phyloP scores from a whole-genome alignment of 2,888 invertebrate species.

The Girardia tigrina region DNA sequence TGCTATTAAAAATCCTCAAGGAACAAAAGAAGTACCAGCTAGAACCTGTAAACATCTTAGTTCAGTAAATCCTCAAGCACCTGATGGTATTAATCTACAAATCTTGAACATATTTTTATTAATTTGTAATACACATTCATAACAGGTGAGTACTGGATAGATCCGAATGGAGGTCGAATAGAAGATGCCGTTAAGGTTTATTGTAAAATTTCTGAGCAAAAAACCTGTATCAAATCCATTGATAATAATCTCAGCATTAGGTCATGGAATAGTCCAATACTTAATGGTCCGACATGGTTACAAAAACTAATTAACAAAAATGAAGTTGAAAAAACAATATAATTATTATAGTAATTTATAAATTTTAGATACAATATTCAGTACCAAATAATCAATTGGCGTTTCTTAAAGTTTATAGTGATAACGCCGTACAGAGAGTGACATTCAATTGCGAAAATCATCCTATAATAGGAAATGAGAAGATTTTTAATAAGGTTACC shows the following conservation, averaged over 20 bases:
- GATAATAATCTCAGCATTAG: not conserved
- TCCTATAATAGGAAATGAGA: not conserved
- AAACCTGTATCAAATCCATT: conserved; percentile 26
- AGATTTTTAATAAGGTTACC: not conserved
- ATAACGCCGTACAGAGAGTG: not conserved
- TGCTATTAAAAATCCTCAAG: conserved; percentile 28
- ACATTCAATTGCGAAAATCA: not conserved
- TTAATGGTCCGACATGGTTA: not conserved
- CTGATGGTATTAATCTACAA: conserved; percentile 31
- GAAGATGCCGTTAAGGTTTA: conserved; percentile 29
- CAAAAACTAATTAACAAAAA: not conserved
- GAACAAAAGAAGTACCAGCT: conserved; percentile 29
- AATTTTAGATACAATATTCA: not conserved
- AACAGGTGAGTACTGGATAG: conserved; percentile 30
- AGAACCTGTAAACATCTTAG: conserved; percentile 27
- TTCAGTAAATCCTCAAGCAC: not conserved
- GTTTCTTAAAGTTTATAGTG: not conserved
- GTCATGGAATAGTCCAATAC: not conserved
- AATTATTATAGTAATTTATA: not conserved
- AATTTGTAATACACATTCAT: no score
- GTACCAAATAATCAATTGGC: not conserved
- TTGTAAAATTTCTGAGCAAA: conserved; percentile 20
- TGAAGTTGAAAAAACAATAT: not conserved
- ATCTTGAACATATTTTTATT: not conserved
- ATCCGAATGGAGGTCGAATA: conserved; percentile 31